Evolutionary conservation across 1,140 invertebrate genomes (phyloP), one percentile per base, ranked within the genome.

Genomic region (Drosophila santomea): DNA sequence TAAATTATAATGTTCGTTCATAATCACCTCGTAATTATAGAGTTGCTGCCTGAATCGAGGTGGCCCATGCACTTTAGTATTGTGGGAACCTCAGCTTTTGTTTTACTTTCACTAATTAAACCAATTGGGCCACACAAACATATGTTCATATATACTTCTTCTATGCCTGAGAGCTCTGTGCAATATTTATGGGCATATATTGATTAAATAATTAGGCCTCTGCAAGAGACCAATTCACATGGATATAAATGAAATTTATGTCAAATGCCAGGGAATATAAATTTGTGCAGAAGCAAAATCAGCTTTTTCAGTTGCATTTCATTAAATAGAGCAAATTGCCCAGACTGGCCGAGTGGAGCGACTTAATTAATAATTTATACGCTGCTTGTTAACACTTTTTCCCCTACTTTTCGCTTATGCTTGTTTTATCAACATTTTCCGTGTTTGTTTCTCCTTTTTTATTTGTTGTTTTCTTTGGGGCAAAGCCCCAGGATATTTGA

Each of bases 181-280:
- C 41, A 75, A 67, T 75, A 82, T 82, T 78, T 78, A 82, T 82
- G 63, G 66, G 55, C 56, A 47, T 47, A 41, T 82, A 82, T 82
- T 78, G 79, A 82, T 82, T 82, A 74, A 82, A 78, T 82, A 82
- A 82, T 82, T 82, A 82, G 79, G 41, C 63, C 52, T 57, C 20
- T 47, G 43, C 67, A 28, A 58, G 54, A 50, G 35, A 35, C 54
- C 54, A 51, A 60, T 69, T 61, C 47, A 63, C 47, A 80, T 41
- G 54, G 44, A 58, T 63, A 61, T 71, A 72, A 60, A 55, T 62
- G 58, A 74, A 78, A 78, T 69, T 82, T 74, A 74, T 82, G 55
- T 69, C 73, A 72, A 76, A 72, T 76, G 58, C 61, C 79, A 50
- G 45, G 41, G 43, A 47, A 56, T 28, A 68, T 77, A 77, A 62